Conservation (phyloP, 2,797 vertebrate genomes). For the Malacoraja senta region DNA sequence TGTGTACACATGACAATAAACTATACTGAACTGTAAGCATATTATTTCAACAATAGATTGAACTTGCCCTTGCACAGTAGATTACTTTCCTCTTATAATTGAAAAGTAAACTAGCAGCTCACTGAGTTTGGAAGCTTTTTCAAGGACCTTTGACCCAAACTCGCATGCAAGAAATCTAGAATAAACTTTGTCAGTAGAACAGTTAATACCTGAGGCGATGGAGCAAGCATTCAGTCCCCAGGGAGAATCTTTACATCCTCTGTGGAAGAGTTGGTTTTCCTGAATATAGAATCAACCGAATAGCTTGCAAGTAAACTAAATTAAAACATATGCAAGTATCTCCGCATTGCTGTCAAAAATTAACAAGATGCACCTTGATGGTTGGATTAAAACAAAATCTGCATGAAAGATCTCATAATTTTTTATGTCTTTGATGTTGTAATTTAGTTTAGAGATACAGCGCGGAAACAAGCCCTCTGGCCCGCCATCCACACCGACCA, state of each 20-base stretch:
- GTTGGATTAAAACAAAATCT: conserved; percentile 3
- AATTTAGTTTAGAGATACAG: neutral
- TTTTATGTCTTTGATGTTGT: neutral
- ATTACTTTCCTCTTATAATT: neutral
- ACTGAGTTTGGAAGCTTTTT: neutral
- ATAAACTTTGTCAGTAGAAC: conserved; percentile 8
- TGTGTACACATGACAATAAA: too few relatives aligned
- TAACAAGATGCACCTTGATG: neutral
- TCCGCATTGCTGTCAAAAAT: neutral
- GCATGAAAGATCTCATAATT: neutral
- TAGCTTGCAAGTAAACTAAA: neutral
- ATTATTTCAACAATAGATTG: neutral
- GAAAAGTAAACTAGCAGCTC: neutral
- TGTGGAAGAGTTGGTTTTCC: neutral
- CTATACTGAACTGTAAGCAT: neutral
- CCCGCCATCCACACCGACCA: too few relatives aligned
- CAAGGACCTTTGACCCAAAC: neutral
- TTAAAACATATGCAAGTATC: too few relatives aligned
- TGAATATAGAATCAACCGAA: neutral
- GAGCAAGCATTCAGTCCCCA: neutral
- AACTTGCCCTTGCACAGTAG: neutral
- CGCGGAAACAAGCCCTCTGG: too few relatives aligned
- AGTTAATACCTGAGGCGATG: neutral
- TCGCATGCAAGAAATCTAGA: neutral
- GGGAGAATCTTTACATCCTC: neutral